Base-by-base conservation (phyloP, 1,140 invertebrate species). In the Halictus rubicundus region DNA sequence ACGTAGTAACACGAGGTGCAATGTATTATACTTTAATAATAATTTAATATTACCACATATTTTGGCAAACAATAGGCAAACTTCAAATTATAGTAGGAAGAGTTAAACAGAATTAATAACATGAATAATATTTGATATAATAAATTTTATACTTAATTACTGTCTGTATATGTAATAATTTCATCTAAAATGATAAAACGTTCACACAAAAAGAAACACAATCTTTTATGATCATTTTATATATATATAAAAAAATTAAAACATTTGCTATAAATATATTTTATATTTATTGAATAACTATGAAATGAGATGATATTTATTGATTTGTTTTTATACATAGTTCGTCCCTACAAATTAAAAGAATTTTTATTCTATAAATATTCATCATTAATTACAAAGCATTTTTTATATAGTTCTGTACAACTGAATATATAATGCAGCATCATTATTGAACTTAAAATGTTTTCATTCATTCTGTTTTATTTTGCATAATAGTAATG, bases 181-280 rank as follows among this genome's bases (percentile, higher is more conserved):
- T 78, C 19, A 42, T 39, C n/a, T 69, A 57, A 69, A 61, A 49
- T 70, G 59, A 49, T 8, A 46, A 61, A 70, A 46, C 46, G 6
- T 25, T 32, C 1, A 52, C 32, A 14, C 25, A 60, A 52, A 6
- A 60, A 39, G 27, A 71, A 21, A 69, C 46, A 39, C n/a, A 72
- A 78, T 54, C 49, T 1, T 52, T 78, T 63, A 52, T 61, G 23
- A 75, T 16, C 65, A 63, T 71, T 25, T 74, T 75, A 59, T 49
- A 72, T 78, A 80, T 42, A 32, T 32, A 32, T 63, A 88, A 87
- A 85, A 84, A 83, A 85, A 81, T 87, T 85, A 85, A 81, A 88
- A 88, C 74, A 73, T 87, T 89, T 88, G 78, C 85, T 89, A 90
- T 61, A 82, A 83, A 76, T 60, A 74, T 69, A 76, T 80, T 80